Conservation (phyloP, 2,797 vertebrate species). For the Eulemur mongoz region DNA sequence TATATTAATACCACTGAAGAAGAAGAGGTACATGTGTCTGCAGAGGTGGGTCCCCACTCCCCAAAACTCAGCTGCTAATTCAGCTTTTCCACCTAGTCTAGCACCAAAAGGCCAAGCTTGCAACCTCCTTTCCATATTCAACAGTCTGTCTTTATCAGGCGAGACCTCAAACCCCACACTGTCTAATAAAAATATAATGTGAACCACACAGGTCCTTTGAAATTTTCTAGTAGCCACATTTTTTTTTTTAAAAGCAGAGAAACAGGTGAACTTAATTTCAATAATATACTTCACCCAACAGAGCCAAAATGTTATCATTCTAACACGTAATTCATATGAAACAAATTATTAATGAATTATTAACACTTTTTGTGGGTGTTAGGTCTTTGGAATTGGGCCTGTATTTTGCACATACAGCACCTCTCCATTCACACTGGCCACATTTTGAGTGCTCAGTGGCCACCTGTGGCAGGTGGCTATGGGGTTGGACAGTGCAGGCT, state of each 20-base stretch:
- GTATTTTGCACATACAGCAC: background rate
- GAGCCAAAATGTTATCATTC: background rate
- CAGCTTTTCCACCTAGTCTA: background rate
- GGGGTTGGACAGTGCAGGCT: no score
- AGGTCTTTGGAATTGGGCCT: background rate
- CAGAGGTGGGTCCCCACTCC: background rate
- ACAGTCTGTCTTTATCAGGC: no score
- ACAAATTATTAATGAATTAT: background rate
- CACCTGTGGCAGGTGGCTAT: rapidly evolving
- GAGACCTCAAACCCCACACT: background rate
- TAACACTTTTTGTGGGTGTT: background rate
- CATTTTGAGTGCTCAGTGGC: background rate
- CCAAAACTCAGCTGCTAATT: background rate
- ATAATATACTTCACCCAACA: background rate
- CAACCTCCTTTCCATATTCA: background rate
- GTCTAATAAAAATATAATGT: background rate
- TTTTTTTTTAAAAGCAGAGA: background rate
- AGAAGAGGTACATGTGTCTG: background rate
- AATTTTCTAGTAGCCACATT: background rate
- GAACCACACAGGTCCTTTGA: background rate
- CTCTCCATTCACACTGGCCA: background rate
- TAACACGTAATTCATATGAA: background rate
- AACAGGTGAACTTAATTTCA: background rate
- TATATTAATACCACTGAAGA: no score
- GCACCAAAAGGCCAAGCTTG: background rate